Base-by-base conservation (phyloP, 2,113 vertebrate genomes). In the Corythornis cristatus region DNA sequence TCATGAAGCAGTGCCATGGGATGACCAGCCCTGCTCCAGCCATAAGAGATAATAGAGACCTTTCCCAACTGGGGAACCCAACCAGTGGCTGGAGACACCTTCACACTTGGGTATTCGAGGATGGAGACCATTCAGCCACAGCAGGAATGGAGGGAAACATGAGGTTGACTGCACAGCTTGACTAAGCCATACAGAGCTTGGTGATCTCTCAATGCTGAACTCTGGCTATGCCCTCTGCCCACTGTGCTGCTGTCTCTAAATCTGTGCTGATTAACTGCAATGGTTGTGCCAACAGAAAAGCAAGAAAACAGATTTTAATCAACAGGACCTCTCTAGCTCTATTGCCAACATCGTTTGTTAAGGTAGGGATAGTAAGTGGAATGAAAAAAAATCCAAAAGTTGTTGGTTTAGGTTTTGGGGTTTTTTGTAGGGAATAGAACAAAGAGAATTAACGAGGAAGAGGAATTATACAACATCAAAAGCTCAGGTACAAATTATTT, bases 11-110 rank as follows among this genome's bases (percentile, higher is more conserved):
- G 40, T 75, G 90, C n/a, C 29, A 17, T 75, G 93, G 85, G 93
- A 87, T 51, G 60, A 81, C 84, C 77, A 96, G 46, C 71, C 81
- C 78, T 92, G 92, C 94, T 90, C 70, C 72, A 96, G 92, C 93
- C 84, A 33, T 46, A 40, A 95, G 87, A 95, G 86, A 90, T 90
- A 93, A 88, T 42, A 42, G 77, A 89, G 46, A 89, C 70, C 42
- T 89, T 54, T 60, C 37, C 50, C 28, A 0, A 7, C n/a, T 51
- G 1, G 46, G 60, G 73, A 95, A 94, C 92, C 43, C 45, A 57
- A 89, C 54, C 31, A 8, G 57, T 68, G 91, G 72, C 87, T 96
- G 96, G 86, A 93, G 75, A 88, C 82, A 90, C 77, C 74, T 96
- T 95, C 93, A 67, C 19, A 23, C 40, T 75, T 83, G 57, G 71